phyloP scores from a whole-genome alignment of 2,113 vertebrate genomes.

The Alligator sinensis region DNA sequence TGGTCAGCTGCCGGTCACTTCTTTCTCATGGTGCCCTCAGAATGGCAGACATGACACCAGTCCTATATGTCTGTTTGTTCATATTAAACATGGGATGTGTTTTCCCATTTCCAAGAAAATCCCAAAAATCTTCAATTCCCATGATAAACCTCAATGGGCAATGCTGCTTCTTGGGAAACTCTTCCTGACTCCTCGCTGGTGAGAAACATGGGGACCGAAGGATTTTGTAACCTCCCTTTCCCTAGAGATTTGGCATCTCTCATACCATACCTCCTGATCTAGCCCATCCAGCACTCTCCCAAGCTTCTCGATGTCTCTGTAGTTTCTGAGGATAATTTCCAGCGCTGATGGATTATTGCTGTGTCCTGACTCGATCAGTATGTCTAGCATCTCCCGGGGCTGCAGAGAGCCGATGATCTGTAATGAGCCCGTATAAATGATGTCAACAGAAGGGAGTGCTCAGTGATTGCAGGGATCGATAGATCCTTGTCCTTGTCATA shows the following conservation, averaged over 20 bases:
- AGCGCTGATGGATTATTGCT: not conserved
- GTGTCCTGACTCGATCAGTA: not conserved
- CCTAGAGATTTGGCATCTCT: not conserved
- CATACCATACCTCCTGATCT: not conserved
- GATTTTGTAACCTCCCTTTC: not conserved
- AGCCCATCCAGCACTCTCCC: not conserved
- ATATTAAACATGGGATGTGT: not conserved
- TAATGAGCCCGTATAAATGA: not conserved
- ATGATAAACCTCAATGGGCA: not conserved
- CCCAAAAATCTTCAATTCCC: not conserved
- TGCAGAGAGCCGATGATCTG: not conserved
- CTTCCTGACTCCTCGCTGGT: not conserved
- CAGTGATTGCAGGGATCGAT: not conserved
- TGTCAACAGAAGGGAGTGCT: not conserved
- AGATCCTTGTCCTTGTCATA: not conserved
- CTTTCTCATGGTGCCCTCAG: no score
- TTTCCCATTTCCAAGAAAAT: not conserved
- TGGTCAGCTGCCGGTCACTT: no score
- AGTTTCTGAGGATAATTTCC: not conserved
- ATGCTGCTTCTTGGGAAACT: not conserved
- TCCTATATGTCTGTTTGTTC: not conserved
- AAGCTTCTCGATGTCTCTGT: not conserved
- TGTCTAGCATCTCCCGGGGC: not conserved
- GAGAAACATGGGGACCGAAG: not conserved
- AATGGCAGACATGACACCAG: no score